Conservation (phyloP, 92 coral and sea anemone species). For the Parazoanthus atlanticus region DNA sequence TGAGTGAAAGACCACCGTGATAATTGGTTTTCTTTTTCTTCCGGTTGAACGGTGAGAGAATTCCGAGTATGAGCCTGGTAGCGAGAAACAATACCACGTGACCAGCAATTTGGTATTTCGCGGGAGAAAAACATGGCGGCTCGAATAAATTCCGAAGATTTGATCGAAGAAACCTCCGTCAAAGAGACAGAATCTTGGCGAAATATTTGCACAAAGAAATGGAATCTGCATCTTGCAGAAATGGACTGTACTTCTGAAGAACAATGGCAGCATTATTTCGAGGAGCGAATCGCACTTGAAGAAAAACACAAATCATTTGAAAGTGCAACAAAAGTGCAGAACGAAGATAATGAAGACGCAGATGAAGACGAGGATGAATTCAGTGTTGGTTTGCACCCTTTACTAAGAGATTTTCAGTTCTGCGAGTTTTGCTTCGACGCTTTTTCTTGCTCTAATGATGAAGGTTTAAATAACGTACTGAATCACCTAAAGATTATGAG, state of each 20-base stretch:
- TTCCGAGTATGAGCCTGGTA: constrained; percentile 1
- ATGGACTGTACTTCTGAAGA: constrained; percentile 19
- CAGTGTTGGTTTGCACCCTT: neutral
- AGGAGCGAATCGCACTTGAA: constrained; percentile 34
- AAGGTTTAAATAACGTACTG: constrained; percentile 9
- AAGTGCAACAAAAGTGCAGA: neutral
- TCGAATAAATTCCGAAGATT: neutral
- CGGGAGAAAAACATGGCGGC: constrained; percentile 47
- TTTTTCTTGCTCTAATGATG: neutral
- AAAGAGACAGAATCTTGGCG: constrained; percentile 27
- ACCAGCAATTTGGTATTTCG: constrained; percentile 27
- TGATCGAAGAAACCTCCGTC: neutral
- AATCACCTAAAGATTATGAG: constrained; percentile 32
- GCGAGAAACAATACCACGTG: constrained; percentile 20
- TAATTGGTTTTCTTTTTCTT: neutral
- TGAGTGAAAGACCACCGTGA: no score
- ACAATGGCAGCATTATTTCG: constrained; percentile 34
- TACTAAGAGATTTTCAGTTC: constrained; percentile 32
- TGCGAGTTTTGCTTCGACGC: constrained; percentile 39
- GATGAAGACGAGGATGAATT: neutral
- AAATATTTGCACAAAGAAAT: neutral
- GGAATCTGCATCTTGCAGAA: constrained; percentile 24
- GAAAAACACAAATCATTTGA: constrained; percentile 24
- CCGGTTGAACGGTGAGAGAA: neutral
- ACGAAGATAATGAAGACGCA: neutral